Evolutionary conservation across 2,113 vertebrate genomes (phyloP).

Genomic region (Perca fluviatilis): DNA sequence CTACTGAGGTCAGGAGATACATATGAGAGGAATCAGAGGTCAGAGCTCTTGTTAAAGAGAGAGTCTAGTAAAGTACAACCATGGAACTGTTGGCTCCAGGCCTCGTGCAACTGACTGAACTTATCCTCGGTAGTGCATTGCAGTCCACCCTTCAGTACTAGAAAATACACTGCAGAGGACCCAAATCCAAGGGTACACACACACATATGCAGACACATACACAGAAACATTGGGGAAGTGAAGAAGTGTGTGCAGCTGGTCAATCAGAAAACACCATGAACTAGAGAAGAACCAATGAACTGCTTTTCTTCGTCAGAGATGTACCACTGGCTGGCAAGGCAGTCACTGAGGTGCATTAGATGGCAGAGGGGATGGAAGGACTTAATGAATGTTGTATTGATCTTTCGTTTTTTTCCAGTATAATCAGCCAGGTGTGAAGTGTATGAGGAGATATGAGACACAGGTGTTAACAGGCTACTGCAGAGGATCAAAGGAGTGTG

Average conservation of each 20-base stretch:
- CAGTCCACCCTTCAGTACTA: neutral
- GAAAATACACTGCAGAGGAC: conserved; percentile 31
- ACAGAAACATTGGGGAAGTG: neutral
- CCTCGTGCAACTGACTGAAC: conserved; percentile 4
- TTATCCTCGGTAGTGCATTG: conserved; percentile 10
- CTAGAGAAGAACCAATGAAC: conserved; percentile 43
- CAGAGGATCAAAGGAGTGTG: neutral
- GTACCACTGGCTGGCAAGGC: conserved; percentile 1
- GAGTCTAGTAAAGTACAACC: neutral
- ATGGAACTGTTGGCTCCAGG: conserved; percentile 8
- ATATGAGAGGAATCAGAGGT: conserved; percentile 7
- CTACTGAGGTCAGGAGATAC: conserved; percentile 18
- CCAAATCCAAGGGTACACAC: neutral
- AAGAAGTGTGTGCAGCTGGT: conserved; percentile 25
- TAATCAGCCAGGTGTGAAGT: conserved; percentile 33
- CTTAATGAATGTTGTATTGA: conserved; percentile 44
- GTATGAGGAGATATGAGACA: conserved; percentile 27
- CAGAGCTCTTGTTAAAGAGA: conserved; percentile 1
- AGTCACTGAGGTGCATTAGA: conserved; percentile 37
- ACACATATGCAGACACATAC: neutral
- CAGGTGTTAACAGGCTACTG: conserved; percentile 6
- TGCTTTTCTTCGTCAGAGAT: conserved; percentile 28
- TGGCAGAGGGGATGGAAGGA: conserved; percentile 8
- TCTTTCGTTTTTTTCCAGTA: conserved; percentile 32
- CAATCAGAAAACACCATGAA: conserved; percentile 22